Conservation (phyloP, 2,888 invertebrate species). For the Macaria liturata region DNA sequence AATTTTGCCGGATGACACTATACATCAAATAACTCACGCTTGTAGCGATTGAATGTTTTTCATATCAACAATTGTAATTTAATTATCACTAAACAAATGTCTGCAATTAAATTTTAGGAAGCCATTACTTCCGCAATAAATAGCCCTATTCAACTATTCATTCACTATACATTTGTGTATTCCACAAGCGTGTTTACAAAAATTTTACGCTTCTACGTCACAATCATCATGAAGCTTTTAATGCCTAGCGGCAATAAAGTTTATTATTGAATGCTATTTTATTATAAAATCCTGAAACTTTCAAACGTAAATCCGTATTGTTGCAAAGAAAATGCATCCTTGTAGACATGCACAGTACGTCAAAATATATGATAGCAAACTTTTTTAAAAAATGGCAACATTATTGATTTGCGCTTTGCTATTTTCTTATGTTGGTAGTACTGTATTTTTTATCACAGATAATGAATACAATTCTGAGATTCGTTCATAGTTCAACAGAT, state of each 20-base stretch:
- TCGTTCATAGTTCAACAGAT: background rate
- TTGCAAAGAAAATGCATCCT: slow-evolving; percentile 63
- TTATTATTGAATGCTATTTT: slow-evolving; percentile 57
- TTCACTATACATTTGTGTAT: slow-evolving; percentile 73
- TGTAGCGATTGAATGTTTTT: slow-evolving; percentile 20
- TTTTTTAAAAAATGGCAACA: slow-evolving; percentile 70
- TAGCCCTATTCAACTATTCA: slow-evolving; percentile 76
- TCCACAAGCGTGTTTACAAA: slow-evolving; percentile 84
- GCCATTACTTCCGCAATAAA: slow-evolving; percentile 84
- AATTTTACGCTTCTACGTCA: slow-evolving; percentile 73
- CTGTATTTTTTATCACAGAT: slow-evolving; percentile 38
- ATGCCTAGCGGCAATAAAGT: slow-evolving; percentile 48
- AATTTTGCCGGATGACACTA: slow-evolving; percentile 64
- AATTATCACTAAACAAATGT: slow-evolving; percentile 54
- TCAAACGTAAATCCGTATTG: slow-evolving; percentile 38
- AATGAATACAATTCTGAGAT: background rate
- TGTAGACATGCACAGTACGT: slow-evolving; percentile 55
- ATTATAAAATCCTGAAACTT: slow-evolving; percentile 37
- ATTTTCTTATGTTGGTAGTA: slow-evolving; percentile 39
- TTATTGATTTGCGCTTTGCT: slow-evolving; percentile 65
- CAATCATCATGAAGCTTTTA: slow-evolving; percentile 38
- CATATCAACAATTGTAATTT: slow-evolving; percentile 28
- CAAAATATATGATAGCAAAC: slow-evolving; percentile 57
- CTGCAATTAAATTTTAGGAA: slow-evolving; percentile 82
- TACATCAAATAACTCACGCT: slow-evolving; percentile 53